Evolutionary conservation across 2,888 invertebrate genomes (phyloP).

Genomic region (Apoderus coryli): DNA sequence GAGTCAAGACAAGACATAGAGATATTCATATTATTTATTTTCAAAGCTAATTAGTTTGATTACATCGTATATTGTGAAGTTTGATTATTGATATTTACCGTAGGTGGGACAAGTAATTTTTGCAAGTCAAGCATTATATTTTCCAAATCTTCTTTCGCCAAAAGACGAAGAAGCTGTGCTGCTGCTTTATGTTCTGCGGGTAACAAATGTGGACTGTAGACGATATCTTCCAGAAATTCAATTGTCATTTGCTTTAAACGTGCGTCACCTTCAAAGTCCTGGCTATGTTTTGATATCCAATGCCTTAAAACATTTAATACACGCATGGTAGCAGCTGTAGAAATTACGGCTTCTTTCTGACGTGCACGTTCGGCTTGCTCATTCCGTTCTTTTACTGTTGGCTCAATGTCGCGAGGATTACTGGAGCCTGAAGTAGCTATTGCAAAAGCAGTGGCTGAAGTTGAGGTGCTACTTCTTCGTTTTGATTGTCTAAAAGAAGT

Average conservation of each 20-base stretch:
- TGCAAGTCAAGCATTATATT: constrained; percentile 53
- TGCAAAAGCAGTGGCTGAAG: constrained; percentile 82
- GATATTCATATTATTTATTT: too few relatives aligned
- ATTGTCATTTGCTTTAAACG: constrained; percentile 62
- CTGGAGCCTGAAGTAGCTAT: constrained; percentile 81
- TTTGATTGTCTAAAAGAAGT: constrained; percentile 81
- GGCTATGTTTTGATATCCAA: constrained; percentile 84
- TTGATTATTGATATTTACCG: too few relatives aligned
- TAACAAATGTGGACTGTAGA: constrained; percentile 65
- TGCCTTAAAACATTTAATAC: constrained; percentile 78
- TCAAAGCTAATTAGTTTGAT: too few relatives aligned
- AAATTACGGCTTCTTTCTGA: constrained; percentile 63
- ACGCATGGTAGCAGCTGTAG: constrained; percentile 87
- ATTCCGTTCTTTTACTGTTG: constrained; percentile 28
- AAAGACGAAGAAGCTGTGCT: constrained; percentile 59
- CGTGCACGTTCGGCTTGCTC: constrained; percentile 35
- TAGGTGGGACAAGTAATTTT: constrained; percentile 50
- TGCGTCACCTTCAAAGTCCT: constrained; percentile 70
- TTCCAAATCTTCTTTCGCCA: constrained; percentile 59
- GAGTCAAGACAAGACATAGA: too few relatives aligned
- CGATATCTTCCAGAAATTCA: constrained; percentile 78
- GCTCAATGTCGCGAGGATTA: constrained; percentile 56
- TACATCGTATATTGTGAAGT: too few relatives aligned
- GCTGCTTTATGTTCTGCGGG: constrained; percentile 85
- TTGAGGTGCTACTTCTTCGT: constrained; percentile 72